Conservation (phyloP, 2,797 vertebrate species). For the Tiaroga cobitis region DNA sequence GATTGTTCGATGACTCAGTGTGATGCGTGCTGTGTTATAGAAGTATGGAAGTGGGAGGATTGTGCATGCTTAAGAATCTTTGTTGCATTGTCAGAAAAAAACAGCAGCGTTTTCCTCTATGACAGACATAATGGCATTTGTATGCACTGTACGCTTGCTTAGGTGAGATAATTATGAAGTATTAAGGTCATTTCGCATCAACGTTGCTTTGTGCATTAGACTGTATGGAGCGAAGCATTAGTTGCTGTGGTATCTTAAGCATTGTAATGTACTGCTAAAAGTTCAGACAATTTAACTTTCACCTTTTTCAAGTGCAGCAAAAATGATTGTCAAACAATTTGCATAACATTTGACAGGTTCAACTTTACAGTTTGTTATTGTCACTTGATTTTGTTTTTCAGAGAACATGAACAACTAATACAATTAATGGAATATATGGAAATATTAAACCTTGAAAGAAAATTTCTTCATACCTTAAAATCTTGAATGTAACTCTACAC, state of each 20-base stretch:
- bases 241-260: neutral
- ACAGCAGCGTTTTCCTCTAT: constrained; percentile 6
- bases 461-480: too few species aligned
- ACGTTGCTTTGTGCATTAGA: neutral
- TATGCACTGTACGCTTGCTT: neutral
- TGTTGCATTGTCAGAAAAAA: constrained; percentile 39
- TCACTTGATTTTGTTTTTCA: constrained; percentile 1
- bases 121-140: constrained; percentile 22
- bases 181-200: constrained; percentile 7
- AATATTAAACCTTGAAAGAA: neutral
- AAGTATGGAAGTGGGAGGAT: constrained; percentile 46
- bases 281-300: neutral
- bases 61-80: constrained; percentile 37
- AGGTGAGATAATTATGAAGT: constrained; percentile 22
- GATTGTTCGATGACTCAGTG: constrained; percentile 49
- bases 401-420: neutral
- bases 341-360: neutral
- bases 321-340: neutral
- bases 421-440: neutral
- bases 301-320: constrained; percentile 11
- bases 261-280: neutral
- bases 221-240: neutral
- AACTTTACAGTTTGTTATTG: neutral
- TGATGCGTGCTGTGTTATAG: constrained; percentile 38
- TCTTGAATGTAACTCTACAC: too few species aligned